Evolutionary conservation across 2,797 vertebrate genomes (phyloP).

Genomic region (Hypotaenidia okinawae): DNA sequence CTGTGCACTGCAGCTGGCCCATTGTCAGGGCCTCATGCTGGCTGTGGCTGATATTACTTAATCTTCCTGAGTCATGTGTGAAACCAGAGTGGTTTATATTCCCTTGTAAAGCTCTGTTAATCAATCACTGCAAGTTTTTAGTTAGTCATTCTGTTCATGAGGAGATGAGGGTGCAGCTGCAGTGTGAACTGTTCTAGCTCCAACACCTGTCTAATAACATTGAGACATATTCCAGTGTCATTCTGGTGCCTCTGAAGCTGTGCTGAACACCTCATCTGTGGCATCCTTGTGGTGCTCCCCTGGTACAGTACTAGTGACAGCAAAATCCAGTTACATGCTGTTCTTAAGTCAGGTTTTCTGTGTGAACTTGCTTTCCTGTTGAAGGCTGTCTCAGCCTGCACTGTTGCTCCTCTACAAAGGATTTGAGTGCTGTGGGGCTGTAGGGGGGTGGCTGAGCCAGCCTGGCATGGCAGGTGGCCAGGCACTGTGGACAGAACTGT

Average conservation of each 20-base stretch:
- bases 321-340: neutral
- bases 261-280: neutral
- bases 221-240: accelerated
- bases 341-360: neutral
- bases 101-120: neutral
- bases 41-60: neutral
- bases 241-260: neutral
- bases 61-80: neutral
- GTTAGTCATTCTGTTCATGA: neutral
- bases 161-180: neutral
- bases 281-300: neutral
- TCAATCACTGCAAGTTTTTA: neutral
- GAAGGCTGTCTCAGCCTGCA: neutral
- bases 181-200: neutral
- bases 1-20: neutral
- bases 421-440: neutral
- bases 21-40: neutral
- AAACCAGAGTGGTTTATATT: neutral
- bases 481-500: neutral
- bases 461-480: neutral
- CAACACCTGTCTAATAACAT: neutral
- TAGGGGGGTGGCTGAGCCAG: neutral
- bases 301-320: neutral
- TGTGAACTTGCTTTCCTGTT: neutral
- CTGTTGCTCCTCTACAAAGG: neutral